Evolutionary conservation across 2,888 invertebrate species (phyloP), one percentile per base, ranked within the genome.

Genomic region (Euplagia quadripunctaria): DNA sequence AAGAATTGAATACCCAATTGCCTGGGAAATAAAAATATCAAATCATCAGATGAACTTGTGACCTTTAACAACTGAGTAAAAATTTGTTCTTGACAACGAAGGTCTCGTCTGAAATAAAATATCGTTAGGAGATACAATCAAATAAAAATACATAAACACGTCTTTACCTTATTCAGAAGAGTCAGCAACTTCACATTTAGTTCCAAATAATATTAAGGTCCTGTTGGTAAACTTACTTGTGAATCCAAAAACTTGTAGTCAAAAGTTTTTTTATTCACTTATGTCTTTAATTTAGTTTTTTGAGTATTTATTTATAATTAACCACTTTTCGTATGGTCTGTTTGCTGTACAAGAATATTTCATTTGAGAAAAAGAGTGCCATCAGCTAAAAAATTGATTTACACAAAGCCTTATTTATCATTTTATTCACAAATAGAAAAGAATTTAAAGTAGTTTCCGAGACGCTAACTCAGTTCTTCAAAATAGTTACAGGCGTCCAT

Each of bases 211-310:
- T 76, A 74, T 77, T 71, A 71, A 75, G 80, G 76, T 76, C 75
- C 72, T 74, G 71, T 77, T 69, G 72, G 64, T 49, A 68, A 87
- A 84, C 83, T 87, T 83, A 78, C 75, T 72, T 75, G 79, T 63
- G 82, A 85, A 86, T 87, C 83, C 86, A 73, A 83, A 86, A 88
- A 86, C 79, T 87, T 86, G 76, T 72, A 72, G 79, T 84, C 70
- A 74, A 79, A 58, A 84, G 81, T 80, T 87, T 75, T 51, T 77
- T 67, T 63, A 74, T 77, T 75, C 78, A 78, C 77, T 74, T 68
- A 20, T 68, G 63, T 61, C 31, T 61, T 9, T 58, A 74, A 42
- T 74, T 14, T 74, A 49, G 68, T 17, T 20, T 58, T 46, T 9
- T 16, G 4, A 68, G 42, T 49, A 58, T 7, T 11, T 55, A 43